Evolutionary conservation across 1,140 invertebrate genomes (phyloP), one percentile per base, ranked within the genome.

Genomic region (Brachionus rubens): DNA sequence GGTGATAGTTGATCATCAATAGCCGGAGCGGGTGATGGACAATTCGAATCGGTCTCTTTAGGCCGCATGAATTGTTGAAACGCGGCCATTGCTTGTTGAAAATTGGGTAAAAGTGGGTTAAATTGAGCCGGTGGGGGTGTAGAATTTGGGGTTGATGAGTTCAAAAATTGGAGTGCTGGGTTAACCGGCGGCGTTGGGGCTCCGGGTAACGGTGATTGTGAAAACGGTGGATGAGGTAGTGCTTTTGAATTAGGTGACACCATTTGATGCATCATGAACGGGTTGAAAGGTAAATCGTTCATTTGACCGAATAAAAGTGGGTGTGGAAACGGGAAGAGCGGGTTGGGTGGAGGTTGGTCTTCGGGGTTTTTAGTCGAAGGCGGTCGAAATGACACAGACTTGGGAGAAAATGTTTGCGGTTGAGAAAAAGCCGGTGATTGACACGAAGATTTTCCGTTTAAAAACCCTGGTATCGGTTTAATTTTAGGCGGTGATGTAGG

Each of bases 251-350:
- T 65, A 1, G 59, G 59, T 19, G 59, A 65, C 0, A 65, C 59
- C 59, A 65, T 65, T 65, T 65, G 59, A 65, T 65, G 59, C 59
- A 65, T 65, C 59, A 65, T 65, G 24, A 65, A 14, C 4, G n/a
- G 41, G 24, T 65, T 36, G 5, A 65, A 36, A 14, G 59, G 59
- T 21, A 43, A 43, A 33, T 59, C 36, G 19, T 43, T 65, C 19
- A 24, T 7, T 21, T 65, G 59, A 14, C 19, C 19, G 19, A 43
- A 43, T 2, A 65, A 14, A 24, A 65, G 30, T 12, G 59, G 59
- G 43, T 59, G 54, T 21, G 40, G 19, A 65, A 65, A 65, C 0
- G 59, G 59, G 16, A 65, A 65, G 54, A 9, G 28, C 9, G 10
- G 59, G 24, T 41, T 36, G 19, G n/a, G n/a, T 14, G 21, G 28